Evolutionary conservation across 2,113 vertebrate species (phyloP).

Genomic region (Cheilinus undulatus): DNA sequence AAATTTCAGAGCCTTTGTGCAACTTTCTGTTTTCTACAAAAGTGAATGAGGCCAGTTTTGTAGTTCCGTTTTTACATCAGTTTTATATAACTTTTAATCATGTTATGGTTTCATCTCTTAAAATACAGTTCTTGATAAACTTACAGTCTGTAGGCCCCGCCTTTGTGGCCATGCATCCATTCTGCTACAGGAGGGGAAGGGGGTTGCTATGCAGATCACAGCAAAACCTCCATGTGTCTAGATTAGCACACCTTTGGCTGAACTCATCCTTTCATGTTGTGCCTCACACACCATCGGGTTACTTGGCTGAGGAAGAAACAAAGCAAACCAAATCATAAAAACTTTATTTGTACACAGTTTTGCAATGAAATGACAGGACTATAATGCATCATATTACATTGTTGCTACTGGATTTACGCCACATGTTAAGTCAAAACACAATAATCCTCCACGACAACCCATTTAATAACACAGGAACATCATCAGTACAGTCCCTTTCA

Average conservation of each 20-base stretch:
- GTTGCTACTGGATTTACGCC: too few relatives aligned
- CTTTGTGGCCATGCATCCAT: conserved; percentile 86
- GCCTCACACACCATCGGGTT: conserved; percentile 29
- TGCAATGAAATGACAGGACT: too few relatives aligned
- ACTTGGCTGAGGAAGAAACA: conserved; percentile 46
- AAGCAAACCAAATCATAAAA: too few relatives aligned
- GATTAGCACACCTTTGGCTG: conserved; percentile 13
- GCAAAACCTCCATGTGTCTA: conserved; percentile 65
- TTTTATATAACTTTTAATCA: neutral
- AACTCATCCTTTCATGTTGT: conserved; percentile 58
- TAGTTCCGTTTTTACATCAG: rapidly evolving
- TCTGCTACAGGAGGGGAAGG: conserved; percentile 73
- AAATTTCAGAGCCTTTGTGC: neutral
- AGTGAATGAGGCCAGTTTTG: neutral
- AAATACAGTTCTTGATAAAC: conserved; percentile 32
- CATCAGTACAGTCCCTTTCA: too few relatives aligned
- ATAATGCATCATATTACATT: too few relatives aligned
- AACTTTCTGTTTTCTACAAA: neutral
- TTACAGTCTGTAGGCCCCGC: conserved; percentile 83
- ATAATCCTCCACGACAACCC: too few relatives aligned
- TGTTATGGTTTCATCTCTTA: neutral
- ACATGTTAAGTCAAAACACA: too few relatives aligned
- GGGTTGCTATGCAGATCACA: conserved; percentile 72
- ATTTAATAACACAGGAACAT: too few relatives aligned
- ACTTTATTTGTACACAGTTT: too few relatives aligned